Conservation (phyloP, 2,888 invertebrate genomes). For the Callinectes sapidus region DNA sequence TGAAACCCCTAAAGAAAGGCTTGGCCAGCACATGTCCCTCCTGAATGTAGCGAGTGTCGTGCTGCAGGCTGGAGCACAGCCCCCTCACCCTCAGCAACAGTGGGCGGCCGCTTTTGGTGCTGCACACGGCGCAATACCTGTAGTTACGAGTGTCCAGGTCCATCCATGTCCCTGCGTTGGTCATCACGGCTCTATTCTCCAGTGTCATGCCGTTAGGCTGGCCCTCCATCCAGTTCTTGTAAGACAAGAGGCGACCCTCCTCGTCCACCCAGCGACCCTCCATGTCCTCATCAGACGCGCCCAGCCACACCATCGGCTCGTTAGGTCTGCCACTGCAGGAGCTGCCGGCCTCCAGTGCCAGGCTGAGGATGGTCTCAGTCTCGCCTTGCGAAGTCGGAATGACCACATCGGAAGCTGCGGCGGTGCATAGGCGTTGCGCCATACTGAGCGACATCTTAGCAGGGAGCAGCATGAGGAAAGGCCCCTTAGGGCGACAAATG, state of each 20-base stretch:
- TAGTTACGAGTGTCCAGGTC: not conserved
- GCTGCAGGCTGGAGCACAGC: not conserved
- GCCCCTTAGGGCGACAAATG: constrained; percentile 31
- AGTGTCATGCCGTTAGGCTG: constrained; percentile 48
- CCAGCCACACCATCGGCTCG: constrained; percentile 49
- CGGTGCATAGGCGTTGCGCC: constrained; percentile 42
- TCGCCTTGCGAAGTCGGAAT: not conserved
- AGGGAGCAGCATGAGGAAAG: constrained; percentile 24
- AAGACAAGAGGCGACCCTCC: not conserved
- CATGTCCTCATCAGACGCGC: constrained; percentile 31
- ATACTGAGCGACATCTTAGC: constrained; percentile 6
- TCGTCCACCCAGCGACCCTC: constrained; percentile 47
- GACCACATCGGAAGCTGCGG: not conserved
- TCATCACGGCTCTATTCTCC: constrained; percentile 48
- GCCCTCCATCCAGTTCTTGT: constrained; percentile 22
- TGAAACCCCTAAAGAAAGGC: constrained; percentile 38
- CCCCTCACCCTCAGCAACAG: constrained; percentile 15
- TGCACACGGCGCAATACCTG: constrained; percentile 40
- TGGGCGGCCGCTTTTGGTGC: not conserved
- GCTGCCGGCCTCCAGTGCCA: not conserved
- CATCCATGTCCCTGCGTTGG: constrained; percentile 43
- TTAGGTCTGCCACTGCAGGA: constrained; percentile 24
- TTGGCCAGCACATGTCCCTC: not conserved
- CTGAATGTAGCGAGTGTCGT: constrained; percentile 43
- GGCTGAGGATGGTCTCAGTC: not conserved